phyloP scores from a whole-genome alignment of 2,888 invertebrate species.

The Caenorhabditis drosophilae region DNA sequence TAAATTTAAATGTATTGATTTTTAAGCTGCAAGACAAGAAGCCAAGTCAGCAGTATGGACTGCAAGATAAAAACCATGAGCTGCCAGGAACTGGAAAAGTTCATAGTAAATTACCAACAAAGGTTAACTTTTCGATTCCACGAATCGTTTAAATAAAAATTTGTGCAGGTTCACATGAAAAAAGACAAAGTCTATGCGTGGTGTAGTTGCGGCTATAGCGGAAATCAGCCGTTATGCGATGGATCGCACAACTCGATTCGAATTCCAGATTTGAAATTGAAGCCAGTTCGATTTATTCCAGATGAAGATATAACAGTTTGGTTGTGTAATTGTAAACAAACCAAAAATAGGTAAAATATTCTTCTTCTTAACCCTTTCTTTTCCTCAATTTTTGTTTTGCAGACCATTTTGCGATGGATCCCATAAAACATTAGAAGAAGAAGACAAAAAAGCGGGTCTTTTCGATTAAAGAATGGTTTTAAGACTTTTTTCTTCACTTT shows the following conservation, averaged over 20 bases:
- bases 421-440: conserved; percentile 74
- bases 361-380: neutral
- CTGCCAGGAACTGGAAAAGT: conserved; percentile 62
- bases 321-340: conserved; percentile 97
- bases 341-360: conserved; percentile 40
- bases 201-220: conserved; percentile 93
- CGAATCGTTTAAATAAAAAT: neutral
- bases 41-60: conserved; percentile 61
- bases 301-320: conserved; percentile 83
- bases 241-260: conserved; percentile 79
- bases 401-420: conserved; percentile 96
- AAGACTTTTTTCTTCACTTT: conserved; percentile 7
- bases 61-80: conserved; percentile 67
- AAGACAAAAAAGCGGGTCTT: conserved; percentile 57
- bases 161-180: conserved; percentile 69
- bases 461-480: conserved; percentile 43
- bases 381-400: conserved; percentile 10
- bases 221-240: conserved; percentile 89
- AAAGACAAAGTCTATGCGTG: conserved; percentile 82
- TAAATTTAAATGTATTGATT: conserved; percentile 1
- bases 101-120: conserved; percentile 47
- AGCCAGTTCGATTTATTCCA: conserved; percentile 84
- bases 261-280: conserved; percentile 73
- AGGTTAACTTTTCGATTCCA: conserved; percentile 17
- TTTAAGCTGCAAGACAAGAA: conserved; percentile 66